Conservation (phyloP, 2,113 vertebrate genomes). For the Carollia perspicillata region DNA sequence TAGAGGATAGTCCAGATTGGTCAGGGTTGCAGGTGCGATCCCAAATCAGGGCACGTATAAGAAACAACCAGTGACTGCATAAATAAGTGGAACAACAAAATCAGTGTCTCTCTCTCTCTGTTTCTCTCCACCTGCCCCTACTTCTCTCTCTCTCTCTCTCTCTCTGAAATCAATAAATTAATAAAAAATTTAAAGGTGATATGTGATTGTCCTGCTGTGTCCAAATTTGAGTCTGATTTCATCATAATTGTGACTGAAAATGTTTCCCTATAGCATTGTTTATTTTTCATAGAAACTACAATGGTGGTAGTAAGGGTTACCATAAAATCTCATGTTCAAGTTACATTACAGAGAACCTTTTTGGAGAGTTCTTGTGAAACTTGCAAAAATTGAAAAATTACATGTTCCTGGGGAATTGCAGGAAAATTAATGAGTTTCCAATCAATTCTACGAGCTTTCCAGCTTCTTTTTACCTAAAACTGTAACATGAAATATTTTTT, state of each 20-base stretch:
- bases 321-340: not conserved
- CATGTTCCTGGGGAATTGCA: not conserved
- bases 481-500: not conserved
- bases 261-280: not conserved
- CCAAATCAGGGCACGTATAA: too few species aligned
- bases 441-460: not conserved
- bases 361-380: conserved; percentile 5
- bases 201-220: not conserved
- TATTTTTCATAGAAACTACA: not conserved
- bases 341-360: not conserved
- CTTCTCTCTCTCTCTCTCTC: too few species aligned
- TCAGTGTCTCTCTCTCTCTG: too few species aligned
- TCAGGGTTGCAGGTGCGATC: too few species aligned
- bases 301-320: not conserved
- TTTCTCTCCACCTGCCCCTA: too few species aligned
- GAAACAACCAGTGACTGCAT: too few species aligned
- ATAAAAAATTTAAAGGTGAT: not conserved
- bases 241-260: not conserved
- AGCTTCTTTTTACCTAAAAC: not conserved
- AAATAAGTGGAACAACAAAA: too few species aligned
- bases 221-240: not conserved
- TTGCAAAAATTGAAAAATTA: conserved; percentile 1
- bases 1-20: too few species aligned
- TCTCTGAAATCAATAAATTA: too few species aligned
- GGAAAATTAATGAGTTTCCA: conserved; percentile 12